Conservation (phyloP, 2,797 vertebrate genomes). For the Silurus aristotelis region DNA sequence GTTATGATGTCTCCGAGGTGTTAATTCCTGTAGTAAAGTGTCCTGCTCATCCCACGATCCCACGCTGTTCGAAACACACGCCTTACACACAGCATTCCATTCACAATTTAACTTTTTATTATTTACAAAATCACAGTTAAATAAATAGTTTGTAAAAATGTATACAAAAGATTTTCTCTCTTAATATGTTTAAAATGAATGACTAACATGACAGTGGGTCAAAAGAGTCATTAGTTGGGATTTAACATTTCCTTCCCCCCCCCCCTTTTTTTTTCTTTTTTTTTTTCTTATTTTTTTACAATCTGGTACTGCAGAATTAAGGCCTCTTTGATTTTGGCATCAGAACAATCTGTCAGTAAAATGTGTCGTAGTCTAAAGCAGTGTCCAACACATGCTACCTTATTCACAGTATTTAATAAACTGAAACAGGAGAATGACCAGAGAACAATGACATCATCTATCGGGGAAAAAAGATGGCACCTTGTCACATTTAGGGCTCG, state of each 20-base stretch:
- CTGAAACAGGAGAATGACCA: conserved; percentile 58
- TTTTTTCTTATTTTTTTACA: conserved; percentile 62
- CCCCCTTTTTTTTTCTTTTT: conserved; percentile 39
- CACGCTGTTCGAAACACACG: background rate
- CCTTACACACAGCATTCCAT: conserved; percentile 33
- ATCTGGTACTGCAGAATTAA: conserved; percentile 83
- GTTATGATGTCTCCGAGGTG: conserved; percentile 57
- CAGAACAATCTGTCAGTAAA: conserved; percentile 79
- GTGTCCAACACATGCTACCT: conserved; percentile 70
- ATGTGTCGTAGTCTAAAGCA: conserved; percentile 68
- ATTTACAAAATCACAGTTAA: conserved; percentile 84
- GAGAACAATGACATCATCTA: conserved; percentile 70
- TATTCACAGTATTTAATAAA: conserved; percentile 74
- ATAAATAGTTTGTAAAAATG: conserved; percentile 86
- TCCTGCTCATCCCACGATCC: background rate
- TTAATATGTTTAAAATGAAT: conserved; percentile 78
- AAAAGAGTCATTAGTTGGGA: conserved; percentile 71
- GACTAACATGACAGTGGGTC: conserved; percentile 71
- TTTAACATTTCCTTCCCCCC: conserved; percentile 62
- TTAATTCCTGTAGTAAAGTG: background rate
- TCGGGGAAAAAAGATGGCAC: conserved; percentile 52
- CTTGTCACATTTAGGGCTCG: conserved; percentile 51
- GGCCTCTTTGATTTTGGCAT: conserved; percentile 84
- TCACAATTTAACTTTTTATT: conserved; percentile 66
- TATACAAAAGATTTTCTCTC: conserved; percentile 77